Evolutionary conservation across 2,888 invertebrate species (phyloP), one percentile per base, ranked within the genome.

Genomic region (Anagyrus pseudococci): DNA sequence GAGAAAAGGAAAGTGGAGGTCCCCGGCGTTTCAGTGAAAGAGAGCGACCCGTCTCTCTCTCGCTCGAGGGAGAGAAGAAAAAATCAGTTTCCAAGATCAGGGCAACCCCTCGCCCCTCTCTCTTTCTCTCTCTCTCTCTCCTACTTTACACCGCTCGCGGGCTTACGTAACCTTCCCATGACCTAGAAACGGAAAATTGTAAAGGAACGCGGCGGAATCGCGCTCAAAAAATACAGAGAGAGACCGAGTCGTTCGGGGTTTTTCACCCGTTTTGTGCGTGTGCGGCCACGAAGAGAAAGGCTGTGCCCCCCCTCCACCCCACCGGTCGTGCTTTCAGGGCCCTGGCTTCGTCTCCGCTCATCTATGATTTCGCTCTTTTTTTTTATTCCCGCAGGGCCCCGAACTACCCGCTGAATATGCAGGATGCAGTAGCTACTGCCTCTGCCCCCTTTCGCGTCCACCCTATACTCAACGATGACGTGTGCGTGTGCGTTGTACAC

Each of bases 81-180:
- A 75, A 74, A 73, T 76, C 74, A 72, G 72, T 78, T 76, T 77
- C 75, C 77, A 75, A 72, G 76, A 77, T 78, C 75, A 70, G 71
- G 72, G 73, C 70, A 75, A 73, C 72, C 66, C 67, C 64, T 56
- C 50, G 43, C 8, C 19, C 7, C 44, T 15, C 23, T 13, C 40
- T n/a, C 23, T 57, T 15, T 46, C 41, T 48, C 20, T 49, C 41
- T 48, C 20, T 49, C n/a, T 46, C 4, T 13, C 10, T 23, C 22
- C n/a, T n/a, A n/a, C n/a, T n/a, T n/a, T n/a, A n/a, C n/a, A n/a
- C n/a, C n/a, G n/a, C n/a, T n/a, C 46, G 52, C 46, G 6, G 37
- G 41, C 49, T 67, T 67, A 62, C 50, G 59, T 55, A 70, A 72
- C 70, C 76, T 80, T 80, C 79, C 79, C 80, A 79, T 80, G 80